Base-by-base conservation (phyloP, 2,888 invertebrate genomes). In the Mechanitis mazaeus region DNA sequence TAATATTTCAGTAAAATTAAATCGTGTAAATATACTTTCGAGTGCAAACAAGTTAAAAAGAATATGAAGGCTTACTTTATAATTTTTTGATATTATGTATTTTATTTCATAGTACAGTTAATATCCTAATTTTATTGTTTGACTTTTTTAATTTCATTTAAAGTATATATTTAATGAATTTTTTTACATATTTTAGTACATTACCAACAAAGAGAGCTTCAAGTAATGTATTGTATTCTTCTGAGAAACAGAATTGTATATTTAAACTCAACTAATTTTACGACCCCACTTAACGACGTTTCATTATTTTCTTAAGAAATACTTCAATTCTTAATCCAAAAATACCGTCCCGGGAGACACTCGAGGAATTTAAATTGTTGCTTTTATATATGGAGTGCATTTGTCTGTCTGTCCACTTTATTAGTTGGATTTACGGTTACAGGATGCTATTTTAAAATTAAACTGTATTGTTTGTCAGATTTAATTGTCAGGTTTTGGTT, bases 331-430 rank as follows among this genome's bases (percentile, higher is more conserved):
- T 56, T 55, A 63, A 61, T 53, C 67, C 69, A 57, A 69, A 70
- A 71, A 70, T 71, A 72, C 54, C 70, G 55, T 71, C 72, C 68
- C 69, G 47, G 47, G 68, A 64, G 72, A 68, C 68, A 66, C 67
- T 64, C 65, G 63, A 72, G 73, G 83, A 85, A 86, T 86, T 77
- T 84, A 83, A 85, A 85, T 83, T 81, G 83, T 81, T 71, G 70
- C 75, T 73, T 50, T 75, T 77, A 76, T 73, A 74, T 77, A 78
- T 72, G 72, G 70, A 69, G 70, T 68, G 70, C 83, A 83, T 85
- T 84, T 84, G 84, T 85, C 82, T 80, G 81, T 76, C 77, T 77
- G 83, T 83, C 84, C 75, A 71, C 75, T 84, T 83, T 84, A 83
- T 84, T 85, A 79, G 79, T 76, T 71, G 80, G 84, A 86, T 86